phyloP scores from a whole-genome alignment of 2,797 vertebrate species.

The Crax fasciolata region DNA sequence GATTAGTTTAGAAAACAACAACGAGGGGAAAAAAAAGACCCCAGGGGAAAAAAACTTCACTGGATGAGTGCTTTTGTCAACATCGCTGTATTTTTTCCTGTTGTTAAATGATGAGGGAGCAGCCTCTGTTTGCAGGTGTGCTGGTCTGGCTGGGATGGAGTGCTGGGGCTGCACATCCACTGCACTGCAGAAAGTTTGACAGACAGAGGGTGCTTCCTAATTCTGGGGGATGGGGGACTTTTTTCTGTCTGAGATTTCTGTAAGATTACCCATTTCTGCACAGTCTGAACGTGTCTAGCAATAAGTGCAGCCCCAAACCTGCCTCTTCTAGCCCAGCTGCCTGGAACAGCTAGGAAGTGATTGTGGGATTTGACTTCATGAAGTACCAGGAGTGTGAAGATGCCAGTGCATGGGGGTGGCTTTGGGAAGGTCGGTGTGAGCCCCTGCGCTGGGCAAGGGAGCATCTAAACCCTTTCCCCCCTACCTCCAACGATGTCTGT shows the following conservation, averaged over 20 bases:
- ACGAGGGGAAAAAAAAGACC: not conserved
- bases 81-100: slow-evolving; percentile 46
- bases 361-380: not conserved
- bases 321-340: not conserved
- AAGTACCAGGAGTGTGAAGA: not conserved
- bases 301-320: not conserved
- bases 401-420: not conserved
- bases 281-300: not conserved
- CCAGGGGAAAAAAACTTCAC: slow-evolving; percentile 26
- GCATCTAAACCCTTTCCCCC: not conserved
- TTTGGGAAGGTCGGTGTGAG: not conserved
- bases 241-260: not conserved
- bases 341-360: not conserved
- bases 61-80: slow-evolving; percentile 65
- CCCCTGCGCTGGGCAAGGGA: not conserved
- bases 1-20: slow-evolving; percentile 76
- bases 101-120: slow-evolving; percentile 8
- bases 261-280: not conserved
- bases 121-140: not conserved
- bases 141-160: not conserved
- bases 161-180: not conserved
- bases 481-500: not conserved
- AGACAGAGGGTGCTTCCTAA: not conserved
- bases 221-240: not conserved
- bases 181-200: not conserved